Conservation (phyloP, 1,140 invertebrate species). For the Antheraea mylitta region DNA sequence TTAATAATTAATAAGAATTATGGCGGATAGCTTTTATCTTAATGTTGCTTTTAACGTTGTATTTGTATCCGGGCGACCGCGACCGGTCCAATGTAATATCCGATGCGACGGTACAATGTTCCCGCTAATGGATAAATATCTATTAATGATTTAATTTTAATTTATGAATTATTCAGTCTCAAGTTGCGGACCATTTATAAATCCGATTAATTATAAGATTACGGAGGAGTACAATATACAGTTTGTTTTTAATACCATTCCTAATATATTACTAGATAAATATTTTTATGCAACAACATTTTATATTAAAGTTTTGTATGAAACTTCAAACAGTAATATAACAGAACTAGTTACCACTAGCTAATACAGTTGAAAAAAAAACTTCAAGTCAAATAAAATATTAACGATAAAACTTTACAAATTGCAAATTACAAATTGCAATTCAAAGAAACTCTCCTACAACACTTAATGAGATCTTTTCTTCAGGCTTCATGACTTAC, state of each 20-base stretch:
- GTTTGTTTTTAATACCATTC: neutral
- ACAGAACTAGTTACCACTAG: no score
- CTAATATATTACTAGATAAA: no score
- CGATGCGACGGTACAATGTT: conserved; percentile 50
- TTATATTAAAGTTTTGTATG: no score
- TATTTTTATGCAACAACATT: no score
- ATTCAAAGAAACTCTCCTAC: no score
- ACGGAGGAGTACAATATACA: no score
- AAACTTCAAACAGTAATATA: no score
- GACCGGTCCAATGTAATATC: conserved; percentile 66
- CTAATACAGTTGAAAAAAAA: no score
- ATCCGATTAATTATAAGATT: neutral
- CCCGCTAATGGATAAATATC: conserved; percentile 70
- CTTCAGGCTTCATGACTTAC: no score
- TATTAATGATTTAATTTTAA: conserved; percentile 60
- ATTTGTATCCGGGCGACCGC: conserved; percentile 54
- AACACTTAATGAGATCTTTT: no score
- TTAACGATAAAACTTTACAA: neutral
- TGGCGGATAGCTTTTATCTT: conserved; percentile 70
- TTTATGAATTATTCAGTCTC: conserved; percentile 56
- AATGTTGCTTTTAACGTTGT: conserved; percentile 68
- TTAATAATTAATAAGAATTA: conserved; percentile 75
- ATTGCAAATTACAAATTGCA: neutral
- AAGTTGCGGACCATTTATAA: neutral
- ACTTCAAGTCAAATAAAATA: no score